Evolutionary conservation across 2,113 vertebrate species (phyloP), one percentile per base, ranked within the genome.

Genomic region (Dascyllus trimaculatus): DNA sequence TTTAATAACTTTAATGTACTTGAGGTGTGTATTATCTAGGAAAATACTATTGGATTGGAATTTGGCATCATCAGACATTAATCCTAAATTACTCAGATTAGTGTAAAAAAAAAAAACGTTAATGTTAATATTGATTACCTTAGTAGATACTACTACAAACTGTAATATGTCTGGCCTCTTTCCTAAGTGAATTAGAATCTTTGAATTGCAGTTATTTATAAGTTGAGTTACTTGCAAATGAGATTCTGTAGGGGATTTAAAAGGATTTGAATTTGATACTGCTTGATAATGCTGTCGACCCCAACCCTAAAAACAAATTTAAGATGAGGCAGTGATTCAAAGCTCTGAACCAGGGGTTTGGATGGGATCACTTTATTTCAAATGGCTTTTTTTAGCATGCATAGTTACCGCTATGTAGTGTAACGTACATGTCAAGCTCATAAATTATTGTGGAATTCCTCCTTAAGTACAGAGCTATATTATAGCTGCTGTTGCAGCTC

Each of bases 231-330:
- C 11, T 22, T 18, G 17, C 15, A 29, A 14, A 69, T 26, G 24
- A 70, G 53, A 58, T 58, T 48, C 40, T 17, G 21, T 29, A 4
- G 19, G 11, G 40, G 40, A 58, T 70, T 70, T 70, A 7, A 22
- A 70, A 57, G 24, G 53, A 48, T 58, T 70, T 70, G 10, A 22
- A 57, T 48, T 15, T 54, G 46, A 48, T 48, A 7, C 15, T 19
- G 46, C 14, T 48, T 1, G 51, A 54, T 53, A 68, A 54, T 54
- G 49, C 49, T 4, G 9, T 11, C 21, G 17, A 52, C 49, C 49
- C n/a, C 49, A 49, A 49, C 1, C 48, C 49, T 40, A 40, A 40
- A n/a, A 59, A 71, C 26, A 59, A 49, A 49, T 49, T 72, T 26
- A 54, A 49, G 59, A 57, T 43, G 45, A 14, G 5, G 24, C 2